Evolutionary conservation across 1,140 invertebrate species (phyloP).

Genomic region (Coptotermes formosanus): DNA sequence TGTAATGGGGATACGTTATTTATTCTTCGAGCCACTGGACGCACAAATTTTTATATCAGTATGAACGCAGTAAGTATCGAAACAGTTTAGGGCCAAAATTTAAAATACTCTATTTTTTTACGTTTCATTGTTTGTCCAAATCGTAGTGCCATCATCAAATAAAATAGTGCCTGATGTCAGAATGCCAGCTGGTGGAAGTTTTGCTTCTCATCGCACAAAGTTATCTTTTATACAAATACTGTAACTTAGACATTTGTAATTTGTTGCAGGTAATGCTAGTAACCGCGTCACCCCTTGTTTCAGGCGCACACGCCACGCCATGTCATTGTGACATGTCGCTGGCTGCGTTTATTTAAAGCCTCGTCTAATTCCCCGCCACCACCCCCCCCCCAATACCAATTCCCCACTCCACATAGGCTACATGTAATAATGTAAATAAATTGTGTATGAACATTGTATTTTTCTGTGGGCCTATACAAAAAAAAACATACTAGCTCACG

Average conservation of each 20-base stretch:
- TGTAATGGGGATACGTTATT: no score
- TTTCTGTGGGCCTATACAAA: slow-evolving; percentile 33
- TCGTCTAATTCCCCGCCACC: not conserved
- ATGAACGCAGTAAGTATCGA: no score
- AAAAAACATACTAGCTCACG: slow-evolving; percentile 5
- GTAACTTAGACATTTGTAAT: not conserved
- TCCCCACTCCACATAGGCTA: no score
- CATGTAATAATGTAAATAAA: not conserved
- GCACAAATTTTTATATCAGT: no score
- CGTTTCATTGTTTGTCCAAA: no score
- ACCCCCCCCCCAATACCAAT: not conserved
- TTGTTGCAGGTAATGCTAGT: not conserved
- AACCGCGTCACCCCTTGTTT: not conserved
- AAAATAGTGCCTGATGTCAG: not conserved
- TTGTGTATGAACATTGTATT: slow-evolving; percentile 33
- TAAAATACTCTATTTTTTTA: no score
- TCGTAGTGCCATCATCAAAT: no score
- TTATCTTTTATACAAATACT: slow-evolving; percentile 13
- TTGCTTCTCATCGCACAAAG: slow-evolving; percentile 30
- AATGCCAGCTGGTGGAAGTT: slow-evolving; percentile 8
- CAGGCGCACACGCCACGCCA: not conserved
- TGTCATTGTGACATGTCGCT: not conserved
- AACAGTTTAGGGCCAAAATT: no score
- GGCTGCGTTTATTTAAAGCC: not conserved
- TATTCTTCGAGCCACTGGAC: no score